phyloP scores from a whole-genome alignment of 2,888 invertebrate species.

The Acleris sparsana region DNA sequence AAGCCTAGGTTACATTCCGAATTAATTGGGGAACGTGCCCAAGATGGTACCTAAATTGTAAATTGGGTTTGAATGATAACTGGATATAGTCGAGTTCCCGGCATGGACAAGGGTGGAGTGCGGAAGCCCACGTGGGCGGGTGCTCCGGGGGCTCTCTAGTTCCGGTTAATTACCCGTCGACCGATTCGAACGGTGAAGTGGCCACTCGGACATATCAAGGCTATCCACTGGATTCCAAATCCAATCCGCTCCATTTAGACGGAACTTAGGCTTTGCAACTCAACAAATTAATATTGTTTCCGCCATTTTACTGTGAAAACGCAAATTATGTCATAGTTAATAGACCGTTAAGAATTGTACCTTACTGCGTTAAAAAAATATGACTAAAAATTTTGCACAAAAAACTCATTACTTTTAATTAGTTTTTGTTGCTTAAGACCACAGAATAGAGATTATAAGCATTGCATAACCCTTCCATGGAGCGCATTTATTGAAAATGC shows the following conservation, averaged over 20 bases:
- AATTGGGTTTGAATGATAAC: constrained; percentile 3
- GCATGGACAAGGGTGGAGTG: constrained; percentile 19
- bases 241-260: constrained; percentile 78
- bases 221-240: constrained; percentile 79
- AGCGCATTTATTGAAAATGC: too few relatives aligned
- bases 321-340: background rate
- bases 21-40: background rate
- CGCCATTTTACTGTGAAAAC: constrained; percentile 57
- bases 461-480: too few relatives aligned
- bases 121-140: constrained; percentile 19
- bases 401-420: too few relatives aligned
- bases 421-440: too few relatives aligned
- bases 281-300: constrained; percentile 57
- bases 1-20: background rate
- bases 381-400: too few relatives aligned
- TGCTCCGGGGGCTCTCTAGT: constrained; percentile 51
- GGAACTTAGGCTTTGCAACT: constrained; percentile 69
- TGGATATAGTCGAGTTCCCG: constrained; percentile 3
- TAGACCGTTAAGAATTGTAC: background rate
- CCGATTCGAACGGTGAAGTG: constrained; percentile 80
- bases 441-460: too few relatives aligned
- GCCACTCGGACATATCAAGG: constrained; percentile 77
- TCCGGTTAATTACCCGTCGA: constrained; percentile 70
- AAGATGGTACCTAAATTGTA: constrained; percentile 1
- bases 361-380: background rate